phyloP scores from a whole-genome alignment of 2,797 vertebrate species.

The Parotocinclus haroldoi region DNA sequence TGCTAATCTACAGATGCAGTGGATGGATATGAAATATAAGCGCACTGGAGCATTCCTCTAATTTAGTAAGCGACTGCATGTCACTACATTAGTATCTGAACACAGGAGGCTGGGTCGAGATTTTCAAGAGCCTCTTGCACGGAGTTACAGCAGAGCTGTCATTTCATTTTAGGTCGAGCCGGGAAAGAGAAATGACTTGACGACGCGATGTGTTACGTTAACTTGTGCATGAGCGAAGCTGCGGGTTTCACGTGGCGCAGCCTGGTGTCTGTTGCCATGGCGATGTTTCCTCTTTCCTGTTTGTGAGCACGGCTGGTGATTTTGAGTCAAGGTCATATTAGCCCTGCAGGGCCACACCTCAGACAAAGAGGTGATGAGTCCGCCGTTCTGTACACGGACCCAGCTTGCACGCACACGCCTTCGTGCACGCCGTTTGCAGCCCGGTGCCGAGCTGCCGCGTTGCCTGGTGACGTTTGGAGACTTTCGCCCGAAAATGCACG shows the following conservation, averaged over 20 bases:
- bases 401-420: not conserved
- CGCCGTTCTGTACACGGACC: conserved; percentile 29
- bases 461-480: conserved; percentile 2
- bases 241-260: conserved; percentile 81
- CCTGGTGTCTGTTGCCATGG: conserved; percentile 84
- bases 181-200: conserved; percentile 28
- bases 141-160: conserved; percentile 16
- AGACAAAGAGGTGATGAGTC: conserved; percentile 48
- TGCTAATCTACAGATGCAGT: too few relatives aligned
- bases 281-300: conserved; percentile 85
- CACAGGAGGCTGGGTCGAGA: not conserved
- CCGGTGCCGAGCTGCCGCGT: not conserved
- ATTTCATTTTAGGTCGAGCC: conserved; percentile 26
- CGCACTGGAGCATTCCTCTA: too few relatives aligned
- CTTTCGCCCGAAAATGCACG: not conserved
- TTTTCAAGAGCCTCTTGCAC: not conserved
- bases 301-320: conserved; percentile 76
- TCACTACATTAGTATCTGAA: not conserved
- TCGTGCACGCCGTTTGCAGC: not conserved
- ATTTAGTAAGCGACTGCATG: too few relatives aligned
- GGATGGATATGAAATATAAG: too few relatives aligned
- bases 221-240: conserved; percentile 52
- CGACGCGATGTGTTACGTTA: conserved; percentile 42
- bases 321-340: conserved; percentile 81
- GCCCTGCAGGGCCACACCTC: conserved; percentile 58